Base-by-base conservation (phyloP, 2,797 vertebrate genomes). In the Remorina albescens region DNA sequence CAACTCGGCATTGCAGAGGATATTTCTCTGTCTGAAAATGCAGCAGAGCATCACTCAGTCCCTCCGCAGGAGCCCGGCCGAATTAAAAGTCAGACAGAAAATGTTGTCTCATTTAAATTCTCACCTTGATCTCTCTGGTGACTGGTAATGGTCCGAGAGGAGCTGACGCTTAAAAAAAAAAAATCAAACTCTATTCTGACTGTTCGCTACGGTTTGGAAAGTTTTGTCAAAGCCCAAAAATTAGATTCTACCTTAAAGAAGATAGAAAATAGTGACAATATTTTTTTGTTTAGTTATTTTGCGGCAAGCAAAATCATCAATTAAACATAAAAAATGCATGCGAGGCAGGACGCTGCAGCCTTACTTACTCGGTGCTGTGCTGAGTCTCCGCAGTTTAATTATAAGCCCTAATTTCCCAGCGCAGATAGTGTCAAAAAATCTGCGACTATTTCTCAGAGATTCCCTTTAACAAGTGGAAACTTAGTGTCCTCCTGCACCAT, bases 401-500 rank as follows among this genome's bases (percentile, higher is more conserved):
- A 84, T 83, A 65, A 87, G 32, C 63, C 60, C 87, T 91, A 89
- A 93, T 92, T 90, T 93, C 94, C 89, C 92, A 89, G 86, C 89
- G 93, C 87, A 85, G 81, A 90, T 78, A 88, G 88, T 94, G 93
- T 94, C 95, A 95, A 95, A 94, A 94, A 94, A 92, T 89, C 89
- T 95, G 96, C 96, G 92, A 90, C 93, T 95, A 93, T 95, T 95
- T 95, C 94, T 91, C 91, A 87, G 93, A 94, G 93, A 94, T 95
- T 94, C 94, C 91, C 92, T 94, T 94, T 97, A 97, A 98, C 96
- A 96, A 99, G 96, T 99, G 97, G 96, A 97, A 97, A 97, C 96
- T 98, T 98, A 96, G 97, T 97, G 96, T 97, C 97, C 96, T 96
- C 95, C 96, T 95, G 96, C 97, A 97, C 96, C 97, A 96, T 99